Base-by-base conservation (phyloP, 64 coral and sea anemone genomes). In the Orbicella faveolata region DNA sequence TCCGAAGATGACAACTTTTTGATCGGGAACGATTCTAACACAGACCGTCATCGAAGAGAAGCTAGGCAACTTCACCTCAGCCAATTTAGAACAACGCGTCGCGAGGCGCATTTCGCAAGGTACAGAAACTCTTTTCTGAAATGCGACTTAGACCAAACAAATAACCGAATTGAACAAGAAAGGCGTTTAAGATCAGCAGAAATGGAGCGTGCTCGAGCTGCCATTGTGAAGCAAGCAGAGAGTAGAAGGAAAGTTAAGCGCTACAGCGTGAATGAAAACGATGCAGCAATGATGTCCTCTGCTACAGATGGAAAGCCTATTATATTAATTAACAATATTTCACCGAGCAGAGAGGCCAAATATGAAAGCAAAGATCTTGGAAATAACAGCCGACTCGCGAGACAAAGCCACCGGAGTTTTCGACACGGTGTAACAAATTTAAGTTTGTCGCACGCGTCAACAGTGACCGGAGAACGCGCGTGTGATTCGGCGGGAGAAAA, bases 21-120 rank as follows among this genome's bases (percentile, higher is more conserved):
- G 1, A 88, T 92, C 17, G 90, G 90, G 0, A 67, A 84, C 21
- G 90, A 82, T 54, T 30, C 73, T 8, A 74, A n/a, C 4, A 59
- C 69, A 13, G 84, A 92, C 8, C 84, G 90, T 21, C 48, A 87
- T 15, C 83, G 83, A 1, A n/a, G 83, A 54, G 90, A 92, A 0
- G 90, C 90, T 17, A 87, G 83, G n/a, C 90, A 92, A 37, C 84
- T 92, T 25, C 90, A 92, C 35, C 82, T 64, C 26, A 92, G 90
- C 34, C 25, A 92, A 78, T 87, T 87, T 69, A 67, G 66, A 25
- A 86, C 65, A 63, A 87, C 62, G 10, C 90, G 90, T 72, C 69
- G 90, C 19, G 77, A 92, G 41, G 90, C 83, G 1, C 83, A 92
- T 57, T 92, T 87, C 15, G 83, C 90, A 3, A 62, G 90, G 18